Conservation (phyloP, 2,113 vertebrate genomes). For the Syngnathus scovelli region DNA sequence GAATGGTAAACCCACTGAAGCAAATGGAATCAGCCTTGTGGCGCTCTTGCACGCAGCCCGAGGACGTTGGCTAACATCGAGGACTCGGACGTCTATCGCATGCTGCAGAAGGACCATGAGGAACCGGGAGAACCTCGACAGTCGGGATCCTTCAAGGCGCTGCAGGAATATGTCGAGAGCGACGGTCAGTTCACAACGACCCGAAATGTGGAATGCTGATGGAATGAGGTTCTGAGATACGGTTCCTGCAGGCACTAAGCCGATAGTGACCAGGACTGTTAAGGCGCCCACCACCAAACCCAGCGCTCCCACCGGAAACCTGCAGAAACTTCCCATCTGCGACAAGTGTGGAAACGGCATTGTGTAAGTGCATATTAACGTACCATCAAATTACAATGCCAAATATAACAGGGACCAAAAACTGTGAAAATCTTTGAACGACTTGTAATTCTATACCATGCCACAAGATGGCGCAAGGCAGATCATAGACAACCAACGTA, state of each 20-base stretch:
- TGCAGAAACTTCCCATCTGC: constrained; percentile 89
- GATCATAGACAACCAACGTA: too few relatives aligned
- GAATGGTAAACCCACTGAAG: too few relatives aligned
- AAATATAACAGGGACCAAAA: not conserved
- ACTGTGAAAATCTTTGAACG: not conserved
- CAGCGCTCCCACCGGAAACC: constrained; percentile 69
- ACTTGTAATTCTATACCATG: not conserved
- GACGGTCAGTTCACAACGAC: constrained; percentile 74
- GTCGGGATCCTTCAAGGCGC: constrained; percentile 91
- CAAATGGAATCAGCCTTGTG: not conserved
- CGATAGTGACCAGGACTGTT: constrained; percentile 82
- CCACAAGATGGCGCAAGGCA: too few relatives aligned
- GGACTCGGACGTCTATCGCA: constrained; percentile 90
- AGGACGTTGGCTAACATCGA: constrained; percentile 69
- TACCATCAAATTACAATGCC: not conserved
- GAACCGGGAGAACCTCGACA: constrained; percentile 81
- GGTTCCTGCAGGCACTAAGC: constrained; percentile 76
- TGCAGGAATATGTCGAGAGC: constrained; percentile 88
- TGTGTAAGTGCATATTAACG: constrained; percentile 75
- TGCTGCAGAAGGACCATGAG: constrained; percentile 81
- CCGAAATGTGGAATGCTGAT: not conserved
- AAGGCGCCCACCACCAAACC: constrained; percentile 82
- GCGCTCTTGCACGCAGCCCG: constrained; percentile 69
- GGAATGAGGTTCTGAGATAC: not conserved
- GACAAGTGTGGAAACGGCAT: constrained; percentile 96